A percentile compares a stretch with the other conserved stretches of the same genome.
phyloP scores from a whole-genome alignment of 2,113 vertebrate species.

The Callopanchax toddi region DNA sequence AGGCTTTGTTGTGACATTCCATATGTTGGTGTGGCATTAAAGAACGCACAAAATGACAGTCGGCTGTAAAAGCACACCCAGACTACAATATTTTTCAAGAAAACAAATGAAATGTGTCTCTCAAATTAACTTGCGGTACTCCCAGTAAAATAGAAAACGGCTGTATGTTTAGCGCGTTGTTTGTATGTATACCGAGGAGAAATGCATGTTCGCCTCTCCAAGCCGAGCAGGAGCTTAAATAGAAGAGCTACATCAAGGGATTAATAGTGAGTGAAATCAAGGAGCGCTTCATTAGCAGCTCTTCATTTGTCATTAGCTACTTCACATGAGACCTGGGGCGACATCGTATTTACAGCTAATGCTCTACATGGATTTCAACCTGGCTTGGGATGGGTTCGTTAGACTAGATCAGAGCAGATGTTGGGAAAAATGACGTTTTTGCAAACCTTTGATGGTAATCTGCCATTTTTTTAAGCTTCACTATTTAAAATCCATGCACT shows the following conservation, averaged over 20 bases:
- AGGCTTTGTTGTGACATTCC: conserved; percentile 67
- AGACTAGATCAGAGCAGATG: no score
- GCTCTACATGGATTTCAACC: background rate
- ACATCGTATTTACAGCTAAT: conserved; percentile 43
- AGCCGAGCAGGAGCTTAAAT: conserved; percentile 29
- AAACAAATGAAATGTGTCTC: background rate
- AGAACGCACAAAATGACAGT: conserved; percentile 24
- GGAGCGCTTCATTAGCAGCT: conserved; percentile 48
- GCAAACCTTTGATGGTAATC: no score
- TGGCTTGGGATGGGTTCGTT: background rate
- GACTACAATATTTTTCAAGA: conserved; percentile 28
- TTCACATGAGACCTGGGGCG: conserved; percentile 20
- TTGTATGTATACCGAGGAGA: conserved; percentile 1
- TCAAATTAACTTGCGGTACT: conserved; percentile 7
- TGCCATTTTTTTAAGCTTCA: no score
- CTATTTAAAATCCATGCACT: no score
- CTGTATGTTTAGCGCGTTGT: no score
- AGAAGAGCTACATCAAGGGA: conserved; percentile 39
- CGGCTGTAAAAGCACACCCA: background rate
- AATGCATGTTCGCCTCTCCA: conserved; percentile 14
- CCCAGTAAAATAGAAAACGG: background rate
- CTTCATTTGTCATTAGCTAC: conserved; percentile 47
- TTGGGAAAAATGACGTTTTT: no score
- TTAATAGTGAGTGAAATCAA: conserved; percentile 57
- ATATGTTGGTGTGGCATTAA: conserved; percentile 43